Percentiles rank a stretch among this genome's conserved stretches.
Evolutionary conservation across 2,888 invertebrate genomes (phyloP).

Genomic region (Spatulosminthurus flaviceps): DNA sequence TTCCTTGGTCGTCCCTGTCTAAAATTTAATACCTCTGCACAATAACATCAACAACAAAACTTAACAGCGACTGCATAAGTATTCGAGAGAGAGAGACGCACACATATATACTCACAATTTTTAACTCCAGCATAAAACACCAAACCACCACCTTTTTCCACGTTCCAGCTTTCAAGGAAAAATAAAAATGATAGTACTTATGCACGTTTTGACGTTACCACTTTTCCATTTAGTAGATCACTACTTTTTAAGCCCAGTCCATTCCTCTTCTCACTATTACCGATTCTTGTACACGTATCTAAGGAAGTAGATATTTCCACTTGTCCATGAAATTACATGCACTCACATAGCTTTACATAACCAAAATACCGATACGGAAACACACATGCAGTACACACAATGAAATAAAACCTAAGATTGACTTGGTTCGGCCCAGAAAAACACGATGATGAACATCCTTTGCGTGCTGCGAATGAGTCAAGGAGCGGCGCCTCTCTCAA

Average conservation of each 20-base stretch:
- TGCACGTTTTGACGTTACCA: neutral
- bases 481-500: conserved; percentile 48
- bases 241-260: too few relatives aligned
- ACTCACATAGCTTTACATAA: too few relatives aligned
- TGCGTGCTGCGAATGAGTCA: conserved; percentile 45
- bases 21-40: conserved; percentile 25
- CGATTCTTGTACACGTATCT: too few relatives aligned
- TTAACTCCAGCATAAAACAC: conserved; percentile 19
- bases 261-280: too few relatives aligned
- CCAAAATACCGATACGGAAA: neutral
- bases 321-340: too few relatives aligned
- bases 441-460: conserved; percentile 41
- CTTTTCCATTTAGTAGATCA: neutral
- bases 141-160: neutral
- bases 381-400: conserved; percentile 12
- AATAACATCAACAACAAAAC: conserved; percentile 22
- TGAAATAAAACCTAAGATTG: conserved; percentile 33
- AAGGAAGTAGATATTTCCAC: too few relatives aligned
- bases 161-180: conserved; percentile 19
- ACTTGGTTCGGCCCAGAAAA: conserved; percentile 41
- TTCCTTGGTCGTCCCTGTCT: conserved; percentile 4
- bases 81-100: neutral
- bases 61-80: neutral
- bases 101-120: too few relatives aligned
- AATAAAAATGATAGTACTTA: conserved; percentile 9